These are phyloP conservation scores for Pipistrellus kuhlii DNA, from an alignment of 2,797 vertebrate species.

Conservation along the genomic window DNA sequence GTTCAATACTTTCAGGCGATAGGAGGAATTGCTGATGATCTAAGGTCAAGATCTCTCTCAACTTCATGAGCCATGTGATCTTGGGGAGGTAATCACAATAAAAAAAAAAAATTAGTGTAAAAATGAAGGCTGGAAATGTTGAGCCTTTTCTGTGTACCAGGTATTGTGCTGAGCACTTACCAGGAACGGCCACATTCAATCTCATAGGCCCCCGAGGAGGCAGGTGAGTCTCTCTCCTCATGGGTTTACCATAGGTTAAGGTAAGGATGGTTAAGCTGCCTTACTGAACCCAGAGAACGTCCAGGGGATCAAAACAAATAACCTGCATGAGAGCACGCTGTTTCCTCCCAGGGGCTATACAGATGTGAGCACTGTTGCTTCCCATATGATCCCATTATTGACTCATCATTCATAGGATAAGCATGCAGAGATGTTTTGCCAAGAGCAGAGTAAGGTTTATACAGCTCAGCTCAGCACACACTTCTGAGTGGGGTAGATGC, in stretches of 20 bases:
- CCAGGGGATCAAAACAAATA: neutral
- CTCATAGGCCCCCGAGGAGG: neutral
- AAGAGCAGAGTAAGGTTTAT: neutral
- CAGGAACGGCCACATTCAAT: too few relatives aligned
- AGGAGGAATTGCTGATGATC: neutral
- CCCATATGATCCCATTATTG: neutral
- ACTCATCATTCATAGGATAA: neutral
- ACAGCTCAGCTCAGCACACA: accelerated
- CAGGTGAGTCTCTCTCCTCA: neutral
- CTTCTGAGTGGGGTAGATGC: neutral
- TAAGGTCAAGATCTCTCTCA: neutral
- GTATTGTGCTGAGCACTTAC: neutral
- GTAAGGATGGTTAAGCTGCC: neutral
- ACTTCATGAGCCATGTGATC: slow-evolving; percentile 14
- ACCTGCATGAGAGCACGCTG: neutral
- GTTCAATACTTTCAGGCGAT: neutral
- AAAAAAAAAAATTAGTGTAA: neutral
- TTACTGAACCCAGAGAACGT: neutral
- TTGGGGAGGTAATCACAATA: slow-evolving; percentile 1
- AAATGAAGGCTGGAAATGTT: neutral
- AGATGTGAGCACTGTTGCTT: neutral
- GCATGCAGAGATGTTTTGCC: neutral
- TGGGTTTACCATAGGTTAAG: neutral
- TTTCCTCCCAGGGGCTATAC: neutral
- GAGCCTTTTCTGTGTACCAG: neutral